Base-by-base conservation (phyloP, 2,888 invertebrate genomes). In the Augochlorella aurata region DNA sequence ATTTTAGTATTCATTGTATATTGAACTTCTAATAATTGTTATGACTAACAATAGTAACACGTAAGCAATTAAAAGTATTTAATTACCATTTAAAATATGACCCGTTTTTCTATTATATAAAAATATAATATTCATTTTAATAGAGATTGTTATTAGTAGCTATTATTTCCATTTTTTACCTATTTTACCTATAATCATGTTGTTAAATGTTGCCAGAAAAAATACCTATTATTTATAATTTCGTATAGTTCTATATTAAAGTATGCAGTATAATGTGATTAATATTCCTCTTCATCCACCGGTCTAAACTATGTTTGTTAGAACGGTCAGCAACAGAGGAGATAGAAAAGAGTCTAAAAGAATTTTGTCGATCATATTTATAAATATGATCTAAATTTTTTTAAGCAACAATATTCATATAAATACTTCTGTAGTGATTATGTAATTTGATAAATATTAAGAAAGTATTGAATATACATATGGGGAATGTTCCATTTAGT, bases 201-300 rank as follows among this genome's bases (percentile, higher is more conserved):
- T 18, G 10, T 63, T 38, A 9, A 12, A n/a, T 54, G 2, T 54
- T 7, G 0, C 12, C 12, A 47, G 10, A 14, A 38, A 69, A 18
- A 68, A 29, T 50, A 29, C 58, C 21, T 38, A 16, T 21, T 54
- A 50, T 16, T 54, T 44, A 44, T 21, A 70, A 21, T 54, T n/a
- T 9, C 4, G n/a, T 49, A 67, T 67, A 45, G n/a, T n/a, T n/a
- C n/a, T 8, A 16, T 21, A 18, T 21, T 0, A 21, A 44, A 71
- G 12, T 58, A 24, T 61, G n/a, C 24, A 47, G 16, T 49, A 45
- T 24, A 24, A 63, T 7, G 29, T n/a, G 0, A 65, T 68, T 44
- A 44, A 52, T 47, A 69, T 47, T 91, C 92, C 90, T 90, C 85
- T 91, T 89, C 93, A 93, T 93, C 93, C 93, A 91, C 92, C 90